Evolutionary conservation across 2,888 invertebrate species (phyloP), one percentile per base, ranked within the genome.

Genomic region (Apamea monoglypha): DNA sequence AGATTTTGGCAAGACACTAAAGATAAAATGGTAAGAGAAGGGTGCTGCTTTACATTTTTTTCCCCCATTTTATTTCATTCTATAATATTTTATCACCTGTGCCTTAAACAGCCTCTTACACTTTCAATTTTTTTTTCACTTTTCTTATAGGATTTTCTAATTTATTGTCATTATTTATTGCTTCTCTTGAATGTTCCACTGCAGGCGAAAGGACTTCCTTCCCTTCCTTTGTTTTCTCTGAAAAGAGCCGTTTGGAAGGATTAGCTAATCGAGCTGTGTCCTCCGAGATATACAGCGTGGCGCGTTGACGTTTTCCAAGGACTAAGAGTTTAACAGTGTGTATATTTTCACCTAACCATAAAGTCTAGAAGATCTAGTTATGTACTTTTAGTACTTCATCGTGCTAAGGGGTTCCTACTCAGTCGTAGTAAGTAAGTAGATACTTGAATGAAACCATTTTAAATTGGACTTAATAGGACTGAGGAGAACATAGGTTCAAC

Each of bases 101-200:
- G 59, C 16, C 50, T 44, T 25, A 32, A n/a, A 44, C 21, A 50
- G 56, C 10, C 10, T 10, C n/a, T 68, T n/a, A 32, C 1, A 70
- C 6, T 32, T 44, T 44, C 2, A 50, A 53, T 44, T 63, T 32
- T 44, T 63, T 32, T 0, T 40, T 50, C 12, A 36, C 8, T 72
- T 18, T 63, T 36, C 50, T 12, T 44, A 21, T 5, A 83, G 8
- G 5, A 36, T 68, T 68, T 68, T 61, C 12, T 53, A 59, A 47
- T 61, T 59, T 44, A 76, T 82, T 76, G 25, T 21, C 29, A 36
- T 61, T 36, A 78, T 83, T 78, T 32, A 69, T 70, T 50, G 50
- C 56, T 79, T 29, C 25, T 47, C 18, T 61, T 67, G 40, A 80
- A 61, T 83, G 77, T 2, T n/a, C 3, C 40, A 32, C 59, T 76